Conservation (phyloP, 2,888 invertebrate genomes). For the Oligia strigilis region DNA sequence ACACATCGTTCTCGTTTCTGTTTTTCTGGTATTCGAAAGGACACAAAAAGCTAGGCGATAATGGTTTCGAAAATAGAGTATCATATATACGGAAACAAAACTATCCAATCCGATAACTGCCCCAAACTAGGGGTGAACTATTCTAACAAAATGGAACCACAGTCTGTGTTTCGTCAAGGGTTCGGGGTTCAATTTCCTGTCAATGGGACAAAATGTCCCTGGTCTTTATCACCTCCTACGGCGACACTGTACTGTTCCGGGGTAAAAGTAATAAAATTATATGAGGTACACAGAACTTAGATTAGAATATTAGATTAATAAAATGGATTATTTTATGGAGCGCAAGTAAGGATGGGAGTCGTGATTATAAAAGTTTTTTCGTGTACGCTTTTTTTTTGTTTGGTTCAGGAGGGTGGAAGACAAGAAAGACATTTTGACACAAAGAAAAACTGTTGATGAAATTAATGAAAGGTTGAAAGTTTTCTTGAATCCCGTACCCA, state of each 20-base stretch:
- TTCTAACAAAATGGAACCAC: conserved; percentile 27
- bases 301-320: conserved; percentile 54
- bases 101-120: conserved; percentile 15
- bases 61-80: not conserved
- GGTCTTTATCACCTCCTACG: conserved; percentile 41
- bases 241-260: conserved; percentile 5
- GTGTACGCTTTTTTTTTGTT: not conserved
- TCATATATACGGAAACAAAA: not conserved
- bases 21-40: not conserved
- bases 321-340: conserved; percentile 36
- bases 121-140: not conserved
- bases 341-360: not conserved
- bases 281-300: conserved; percentile 47
- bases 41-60: not conserved
- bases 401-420: too few relatives aligned
- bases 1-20: not conserved
- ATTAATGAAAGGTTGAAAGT: not conserved
- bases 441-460: too few relatives aligned
- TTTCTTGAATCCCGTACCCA: not conserved
- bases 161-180: conserved; percentile 43
- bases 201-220: conserved; percentile 34
- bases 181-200: conserved; percentile 53
- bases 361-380: conserved; percentile 47
- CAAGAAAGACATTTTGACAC: too few relatives aligned
- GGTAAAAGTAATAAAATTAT: conserved; percentile 42